Evolutionary conservation across 2,113 vertebrate species (phyloP), one percentile per base, ranked within the genome.

Genomic region (Lepus americanus): DNA sequence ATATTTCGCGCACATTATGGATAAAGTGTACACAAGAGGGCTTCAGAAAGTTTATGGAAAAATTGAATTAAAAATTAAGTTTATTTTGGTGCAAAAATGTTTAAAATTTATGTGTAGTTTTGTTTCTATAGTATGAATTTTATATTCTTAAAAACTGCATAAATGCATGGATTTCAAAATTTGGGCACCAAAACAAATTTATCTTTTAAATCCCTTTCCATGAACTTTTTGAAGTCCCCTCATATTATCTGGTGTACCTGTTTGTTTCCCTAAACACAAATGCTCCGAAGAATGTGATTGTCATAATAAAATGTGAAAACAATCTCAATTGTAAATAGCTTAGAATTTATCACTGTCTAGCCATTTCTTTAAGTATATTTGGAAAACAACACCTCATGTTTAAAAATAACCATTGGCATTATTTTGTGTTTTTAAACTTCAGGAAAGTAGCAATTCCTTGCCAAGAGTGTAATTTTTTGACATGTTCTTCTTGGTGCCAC

Each of bases 331-430:
- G 51, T 13, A 72, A n/a, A 80, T 61, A n/a, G 4, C 19, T 95
- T 79, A 79, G 90, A 90, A 17, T 92, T 92, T 95, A 59, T 20
- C 76, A 29, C 59, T 92, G 9, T 53, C 76, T 29, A 83, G 23
- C 12, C 27, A 17, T 74, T 10, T 64, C 53, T 77, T 90, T 82
- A n/a, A 59, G 8, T n/a, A 39, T 1, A 23, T 64, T 74, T 5
- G n/a, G 2, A 80, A 90, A 94, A 49, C 20, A 73, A 33, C 6
- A 77, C 14, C 85, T 66, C 4, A 29, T 67, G 23, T 63, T 89
- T 81, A 49, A 83, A 93, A 86, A 91, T 76, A 96, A n/a, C 23
- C 33, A 25, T 25, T 73, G 19, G 33, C 11, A 44, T 88, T 88
- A 80, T 83, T 89, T 91, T n/a, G 59, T 61, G 10, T 69, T 83